These are phyloP conservation scores for Sebastes oblongus DNA, from an alignment of 2,797 vertebrate species.

Conservation along the genomic window DNA sequence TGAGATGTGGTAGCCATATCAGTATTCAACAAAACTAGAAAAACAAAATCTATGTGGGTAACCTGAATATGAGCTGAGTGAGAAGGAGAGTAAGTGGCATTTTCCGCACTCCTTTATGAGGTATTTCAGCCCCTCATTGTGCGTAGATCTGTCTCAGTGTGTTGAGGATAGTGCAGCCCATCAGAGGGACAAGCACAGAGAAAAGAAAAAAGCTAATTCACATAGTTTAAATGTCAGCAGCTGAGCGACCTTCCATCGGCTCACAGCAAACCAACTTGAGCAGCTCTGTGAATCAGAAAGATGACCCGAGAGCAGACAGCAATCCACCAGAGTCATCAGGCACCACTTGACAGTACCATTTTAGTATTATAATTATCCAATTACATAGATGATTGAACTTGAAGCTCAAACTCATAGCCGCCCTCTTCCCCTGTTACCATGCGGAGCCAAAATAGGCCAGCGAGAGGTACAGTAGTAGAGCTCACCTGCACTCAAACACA, in stretches of 20 bases:
- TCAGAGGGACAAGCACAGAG: background rate
- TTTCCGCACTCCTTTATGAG: background rate
- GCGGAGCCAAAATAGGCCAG: background rate
- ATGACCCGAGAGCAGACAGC: background rate
- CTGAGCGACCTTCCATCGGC: background rate
- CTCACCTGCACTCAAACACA: background rate
- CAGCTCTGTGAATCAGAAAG: conserved; percentile 11
- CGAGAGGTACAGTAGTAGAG: background rate
- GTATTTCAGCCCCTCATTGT: background rate
- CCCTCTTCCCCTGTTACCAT: background rate
- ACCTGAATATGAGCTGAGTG: background rate
- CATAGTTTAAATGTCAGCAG: background rate
- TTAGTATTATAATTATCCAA: conserved; percentile 47
- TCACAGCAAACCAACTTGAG: background rate
- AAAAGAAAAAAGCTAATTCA: background rate
- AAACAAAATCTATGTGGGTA: background rate
- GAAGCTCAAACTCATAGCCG: conserved; percentile 16
- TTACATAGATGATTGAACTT: conserved; percentile 56
- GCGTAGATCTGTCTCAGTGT: background rate
- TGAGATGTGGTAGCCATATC: background rate
- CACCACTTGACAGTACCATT: conserved; percentile 31
- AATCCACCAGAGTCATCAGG: conserved; percentile 9
- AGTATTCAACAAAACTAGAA: background rate
- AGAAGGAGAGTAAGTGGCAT: background rate
- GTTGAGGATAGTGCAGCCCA: too few species aligned